Conservation (phyloP, 2,113 vertebrate species). For the Laterallus jamaicensis region DNA sequence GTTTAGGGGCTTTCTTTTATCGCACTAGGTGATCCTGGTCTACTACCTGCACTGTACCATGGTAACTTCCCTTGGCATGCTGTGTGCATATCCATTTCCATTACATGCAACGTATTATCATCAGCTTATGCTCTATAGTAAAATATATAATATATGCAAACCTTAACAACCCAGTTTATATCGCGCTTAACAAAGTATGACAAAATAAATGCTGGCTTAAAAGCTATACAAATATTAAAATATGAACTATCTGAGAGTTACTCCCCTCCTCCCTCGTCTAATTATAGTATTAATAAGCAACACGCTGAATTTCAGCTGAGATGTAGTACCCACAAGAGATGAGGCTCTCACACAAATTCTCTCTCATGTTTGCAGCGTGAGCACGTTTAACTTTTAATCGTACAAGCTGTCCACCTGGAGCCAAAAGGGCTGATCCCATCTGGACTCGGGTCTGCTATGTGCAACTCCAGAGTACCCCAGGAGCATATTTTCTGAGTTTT, state of each 20-base stretch:
- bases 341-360: not conserved
- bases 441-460: not conserved
- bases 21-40: not conserved
- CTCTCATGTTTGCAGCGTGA: not conserved
- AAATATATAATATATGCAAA: not conserved
- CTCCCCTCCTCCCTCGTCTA: slow-evolving; percentile 5
- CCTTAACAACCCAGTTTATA: not conserved
- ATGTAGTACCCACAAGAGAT: not conserved
- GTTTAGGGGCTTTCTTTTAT: not conserved
- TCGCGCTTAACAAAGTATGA: not conserved
- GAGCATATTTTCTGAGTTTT: not conserved
- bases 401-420: not conserved
- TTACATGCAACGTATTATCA: not conserved
- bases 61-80: not conserved
- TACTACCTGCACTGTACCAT: not conserved
- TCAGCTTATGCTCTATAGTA: not conserved
- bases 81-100: not conserved
- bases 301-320: not conserved
- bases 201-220: not conserved
- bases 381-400: not conserved
- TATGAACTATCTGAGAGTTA: not conserved
- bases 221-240: not conserved
- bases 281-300: slow-evolving; percentile 17
- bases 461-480: not conserved
- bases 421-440: not conserved